These are phyloP conservation scores for Oryzias javanicus DNA, from an alignment of 2,113 vertebrate genomes.

Conservation along the genomic window DNA sequence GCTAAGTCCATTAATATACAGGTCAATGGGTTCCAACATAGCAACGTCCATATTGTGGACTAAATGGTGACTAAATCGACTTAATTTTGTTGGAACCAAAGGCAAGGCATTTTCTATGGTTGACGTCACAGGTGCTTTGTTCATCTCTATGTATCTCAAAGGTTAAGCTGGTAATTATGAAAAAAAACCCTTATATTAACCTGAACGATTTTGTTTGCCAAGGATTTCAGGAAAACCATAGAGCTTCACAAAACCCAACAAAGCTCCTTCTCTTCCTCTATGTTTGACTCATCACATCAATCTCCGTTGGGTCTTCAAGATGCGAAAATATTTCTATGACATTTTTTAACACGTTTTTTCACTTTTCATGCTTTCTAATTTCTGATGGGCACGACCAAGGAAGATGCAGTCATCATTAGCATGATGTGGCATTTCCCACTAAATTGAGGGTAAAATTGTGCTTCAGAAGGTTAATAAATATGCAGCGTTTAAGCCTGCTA, in stretches of 20 bases:
- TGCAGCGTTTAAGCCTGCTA: slow-evolving; percentile 61
- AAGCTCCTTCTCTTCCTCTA: slow-evolving; percentile 55
- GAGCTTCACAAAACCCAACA: slow-evolving; percentile 71
- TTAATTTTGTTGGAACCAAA: too few relatives aligned
- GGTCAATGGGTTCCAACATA: too few relatives aligned
- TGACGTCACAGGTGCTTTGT: too few relatives aligned
- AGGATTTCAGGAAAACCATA: slow-evolving; percentile 69
- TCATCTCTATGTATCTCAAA: too few relatives aligned
- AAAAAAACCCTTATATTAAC: slow-evolving; percentile 16
- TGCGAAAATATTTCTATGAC: slow-evolving; percentile 14
- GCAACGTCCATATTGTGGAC: too few relatives aligned
- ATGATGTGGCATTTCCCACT: slow-evolving; percentile 58
- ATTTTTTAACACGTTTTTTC: too few relatives aligned
- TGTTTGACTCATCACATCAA: slow-evolving; percentile 41
- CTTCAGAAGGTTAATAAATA: slow-evolving; percentile 64
- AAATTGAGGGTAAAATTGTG: slow-evolving; percentile 69
- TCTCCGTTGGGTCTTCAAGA: slow-evolving; percentile 27
- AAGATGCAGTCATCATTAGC: slow-evolving; percentile 55
- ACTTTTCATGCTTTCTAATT: slow-evolving; percentile 45
- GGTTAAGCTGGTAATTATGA: too few relatives aligned
- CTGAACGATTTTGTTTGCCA: slow-evolving; percentile 51
- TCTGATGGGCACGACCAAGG: slow-evolving; percentile 36
- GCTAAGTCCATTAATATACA: too few relatives aligned
- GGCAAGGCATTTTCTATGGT: too few relatives aligned
- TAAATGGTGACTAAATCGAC: too few relatives aligned